phyloP scores from a whole-genome alignment of 2,797 vertebrate genomes.

The Aldrovandia affinis region DNA sequence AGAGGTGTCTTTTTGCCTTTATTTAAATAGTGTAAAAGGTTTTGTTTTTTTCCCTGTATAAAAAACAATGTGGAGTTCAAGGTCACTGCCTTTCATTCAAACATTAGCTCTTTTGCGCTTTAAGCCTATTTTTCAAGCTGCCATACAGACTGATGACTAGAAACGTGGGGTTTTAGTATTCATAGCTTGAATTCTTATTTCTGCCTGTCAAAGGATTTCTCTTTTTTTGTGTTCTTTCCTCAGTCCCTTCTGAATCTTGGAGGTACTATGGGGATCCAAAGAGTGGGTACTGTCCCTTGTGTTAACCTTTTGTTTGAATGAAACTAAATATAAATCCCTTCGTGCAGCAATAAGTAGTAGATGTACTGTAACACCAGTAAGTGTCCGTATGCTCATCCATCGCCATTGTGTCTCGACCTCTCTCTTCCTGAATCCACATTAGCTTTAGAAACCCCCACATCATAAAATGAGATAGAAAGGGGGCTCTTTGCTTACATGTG shows the following conservation, averaged over 20 bases:
- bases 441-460: background rate
- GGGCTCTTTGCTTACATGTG: background rate
- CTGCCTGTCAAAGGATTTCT: background rate
- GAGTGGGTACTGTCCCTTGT: conserved; percentile 65
- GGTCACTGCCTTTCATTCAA: background rate
- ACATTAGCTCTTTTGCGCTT: background rate
- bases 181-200: conserved; percentile 1
- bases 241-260: conserved; percentile 71
- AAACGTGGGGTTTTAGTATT: background rate
- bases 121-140: background rate
- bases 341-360: conserved; percentile 55
- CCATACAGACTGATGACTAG: background rate
- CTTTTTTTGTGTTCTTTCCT: background rate
- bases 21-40: too few relatives aligned
- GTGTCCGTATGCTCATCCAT: conserved; percentile 52
- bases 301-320: conserved; percentile 64
- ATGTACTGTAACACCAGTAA: conserved; percentile 44
- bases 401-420: conserved; percentile 30
- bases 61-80: background rate
- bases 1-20: too few relatives aligned
- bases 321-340: conserved; percentile 68
- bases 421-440: background rate
- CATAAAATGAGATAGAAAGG: background rate
- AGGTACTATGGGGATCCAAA: conserved; percentile 66
- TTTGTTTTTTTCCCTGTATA: background rate